These are phyloP conservation scores for Eumaeus atala DNA, from an alignment of 1,140 invertebrate genomes.

Conservation along the genomic window DNA sequence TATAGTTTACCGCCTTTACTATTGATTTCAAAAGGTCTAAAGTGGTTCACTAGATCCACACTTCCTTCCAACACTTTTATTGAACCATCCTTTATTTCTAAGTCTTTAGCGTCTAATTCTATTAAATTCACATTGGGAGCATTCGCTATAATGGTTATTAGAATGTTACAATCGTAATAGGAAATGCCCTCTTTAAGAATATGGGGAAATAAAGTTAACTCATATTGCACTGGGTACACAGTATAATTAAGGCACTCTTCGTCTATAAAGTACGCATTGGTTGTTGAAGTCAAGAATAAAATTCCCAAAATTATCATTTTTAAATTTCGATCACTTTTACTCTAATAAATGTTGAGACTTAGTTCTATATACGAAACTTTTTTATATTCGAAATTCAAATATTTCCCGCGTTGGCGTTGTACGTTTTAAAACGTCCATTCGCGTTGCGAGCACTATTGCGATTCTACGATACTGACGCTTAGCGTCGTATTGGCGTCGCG, in stretches of 20 bases:
- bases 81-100: constrained; percentile 41
- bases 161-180: constrained; percentile 52
- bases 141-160: constrained; percentile 56
- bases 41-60: constrained; percentile 42
- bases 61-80: constrained; percentile 42
- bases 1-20: constrained; percentile 42
- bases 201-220: constrained; percentile 49
- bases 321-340: constrained; percentile 20
- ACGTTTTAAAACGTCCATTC: constrained; percentile 25
- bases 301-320: constrained; percentile 33
- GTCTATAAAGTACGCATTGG: constrained; percentile 41
- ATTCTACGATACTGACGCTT: constrained; percentile 17
- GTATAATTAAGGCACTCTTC: constrained; percentile 67
- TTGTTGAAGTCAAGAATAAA: constrained; percentile 29
- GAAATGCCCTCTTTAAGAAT: constrained; percentile 37
- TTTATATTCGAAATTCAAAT: constrained; percentile 4
- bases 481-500: constrained; percentile 19
- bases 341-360: neutral
- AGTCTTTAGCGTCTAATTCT: constrained; percentile 51
- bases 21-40: constrained; percentile 49
- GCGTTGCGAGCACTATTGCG: constrained; percentile 18
- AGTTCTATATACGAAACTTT: constrained; percentile 10
- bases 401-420: constrained; percentile 22
- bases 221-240: constrained; percentile 63
- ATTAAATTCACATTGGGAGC: constrained; percentile 49